These are phyloP conservation scores for Andrena haemorrhoa DNA, from an alignment of 2,888 invertebrate genomes.

Conservation along the genomic window DNA sequence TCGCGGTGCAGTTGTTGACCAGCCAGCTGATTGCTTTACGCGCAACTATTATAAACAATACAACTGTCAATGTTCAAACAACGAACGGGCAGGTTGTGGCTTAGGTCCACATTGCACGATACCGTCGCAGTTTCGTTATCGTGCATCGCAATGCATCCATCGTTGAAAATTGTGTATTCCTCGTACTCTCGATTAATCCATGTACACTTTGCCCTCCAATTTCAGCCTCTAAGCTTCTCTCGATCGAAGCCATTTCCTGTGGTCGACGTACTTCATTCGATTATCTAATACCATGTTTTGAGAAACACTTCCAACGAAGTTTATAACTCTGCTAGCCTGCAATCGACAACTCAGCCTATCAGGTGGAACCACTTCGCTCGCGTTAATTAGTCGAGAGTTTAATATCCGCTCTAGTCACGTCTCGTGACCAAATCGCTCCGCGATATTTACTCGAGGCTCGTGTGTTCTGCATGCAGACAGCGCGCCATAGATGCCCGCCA, in stretches of 20 bases:
- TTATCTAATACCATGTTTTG: not conserved
- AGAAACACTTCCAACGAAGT: not conserved
- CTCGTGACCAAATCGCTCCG: constrained; percentile 1
- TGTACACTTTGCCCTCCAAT: not conserved
- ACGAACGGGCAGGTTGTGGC: not conserved
- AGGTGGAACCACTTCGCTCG: not conserved
- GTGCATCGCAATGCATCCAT: not conserved
- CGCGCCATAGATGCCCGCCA: not conserved
- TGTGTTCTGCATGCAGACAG: constrained; percentile 5
- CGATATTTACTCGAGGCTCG: constrained; percentile 34
- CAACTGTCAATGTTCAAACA: not conserved
- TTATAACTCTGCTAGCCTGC: not conserved
- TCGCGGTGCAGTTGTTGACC: not conserved
- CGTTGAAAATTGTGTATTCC: not conserved
- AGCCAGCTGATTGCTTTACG: not conserved
- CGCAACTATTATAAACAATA: not conserved
- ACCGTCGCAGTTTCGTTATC: too few relatives aligned
- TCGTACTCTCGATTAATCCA: too few relatives aligned
- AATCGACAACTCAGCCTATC: constrained; percentile 7
- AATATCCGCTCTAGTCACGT: constrained; percentile 43
- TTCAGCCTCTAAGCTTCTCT: not conserved
- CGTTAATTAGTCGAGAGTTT: constrained; percentile 43
- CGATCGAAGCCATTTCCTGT: not conserved
- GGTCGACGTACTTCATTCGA: not conserved
- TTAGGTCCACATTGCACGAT: not conserved